Conservation (phyloP, 2,888 invertebrate genomes). For the Sturmia bella region DNA sequence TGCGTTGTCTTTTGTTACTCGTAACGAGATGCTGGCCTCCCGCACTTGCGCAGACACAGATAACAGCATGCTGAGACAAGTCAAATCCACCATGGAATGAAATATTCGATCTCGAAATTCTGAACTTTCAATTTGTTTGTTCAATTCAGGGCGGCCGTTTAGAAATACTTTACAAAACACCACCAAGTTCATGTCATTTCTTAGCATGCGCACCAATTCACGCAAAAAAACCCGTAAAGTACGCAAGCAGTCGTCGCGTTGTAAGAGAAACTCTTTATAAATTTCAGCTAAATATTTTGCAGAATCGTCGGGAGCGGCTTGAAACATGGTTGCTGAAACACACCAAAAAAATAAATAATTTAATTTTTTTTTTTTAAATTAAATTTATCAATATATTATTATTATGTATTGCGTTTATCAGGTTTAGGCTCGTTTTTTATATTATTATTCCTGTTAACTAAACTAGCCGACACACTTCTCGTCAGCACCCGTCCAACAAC, state of each 20-base stretch:
- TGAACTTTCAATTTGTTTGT: constrained; percentile 84
- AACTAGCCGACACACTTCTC: too few relatives aligned
- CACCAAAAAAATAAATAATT: neutral
- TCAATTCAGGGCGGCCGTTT: constrained; percentile 84
- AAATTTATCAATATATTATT: too few relatives aligned
- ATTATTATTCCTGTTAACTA: too few relatives aligned
- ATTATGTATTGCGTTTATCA: too few relatives aligned
- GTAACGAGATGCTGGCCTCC: constrained; percentile 84
- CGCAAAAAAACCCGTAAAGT: constrained; percentile 92
- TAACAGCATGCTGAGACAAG: constrained; percentile 92
- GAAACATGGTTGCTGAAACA: constrained; percentile 89
- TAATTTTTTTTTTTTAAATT: neutral
- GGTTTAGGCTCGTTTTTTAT: too few relatives aligned
- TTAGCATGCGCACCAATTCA: constrained; percentile 92
- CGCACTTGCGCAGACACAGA: constrained; percentile 88
- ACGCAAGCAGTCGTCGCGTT: constrained; percentile 94
- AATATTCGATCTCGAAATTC: constrained; percentile 93
- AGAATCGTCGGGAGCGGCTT: constrained; percentile 90
- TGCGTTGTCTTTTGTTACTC: constrained; percentile 82
- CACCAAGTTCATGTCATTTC: constrained; percentile 90
- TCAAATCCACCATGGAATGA: constrained; percentile 90
- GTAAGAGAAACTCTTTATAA: constrained; percentile 91
- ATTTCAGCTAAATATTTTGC: constrained; percentile 93
- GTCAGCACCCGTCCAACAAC: too few relatives aligned
- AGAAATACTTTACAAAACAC: constrained; percentile 91